Percentiles rank a stretch among this genome's conserved stretches.
Conservation (phyloP, 2,888 invertebrate genomes). For the Rhagonycha fulva region DNA sequence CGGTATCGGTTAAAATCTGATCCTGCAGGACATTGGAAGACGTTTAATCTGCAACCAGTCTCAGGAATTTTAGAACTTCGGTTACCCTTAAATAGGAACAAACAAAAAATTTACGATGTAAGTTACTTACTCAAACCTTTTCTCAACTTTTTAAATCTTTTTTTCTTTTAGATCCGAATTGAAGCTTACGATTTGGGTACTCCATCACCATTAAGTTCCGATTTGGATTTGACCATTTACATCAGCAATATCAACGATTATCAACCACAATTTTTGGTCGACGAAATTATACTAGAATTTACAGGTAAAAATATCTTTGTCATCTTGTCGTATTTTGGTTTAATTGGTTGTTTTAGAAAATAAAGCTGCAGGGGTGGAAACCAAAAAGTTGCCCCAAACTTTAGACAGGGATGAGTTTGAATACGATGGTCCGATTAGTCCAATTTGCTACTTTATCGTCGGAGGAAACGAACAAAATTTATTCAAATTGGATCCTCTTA, state of each 20-base stretch:
- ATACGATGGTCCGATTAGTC: conserved; percentile 74
- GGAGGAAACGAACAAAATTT: conserved; percentile 75
- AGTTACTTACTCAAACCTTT: conserved; percentile 27
- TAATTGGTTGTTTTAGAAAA: conserved; percentile 57
- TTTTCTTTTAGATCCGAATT: conserved; percentile 71
- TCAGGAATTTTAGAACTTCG: conserved; percentile 78
- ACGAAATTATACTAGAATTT: conserved; percentile 73
- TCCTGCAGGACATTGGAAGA: conserved; percentile 78
- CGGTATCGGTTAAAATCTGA: conserved; percentile 82
- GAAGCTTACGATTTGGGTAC: conserved; percentile 89
- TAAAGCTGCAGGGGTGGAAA: conserved; percentile 65
- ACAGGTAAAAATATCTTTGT: conserved; percentile 59
- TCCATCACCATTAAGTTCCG: conserved; percentile 85
- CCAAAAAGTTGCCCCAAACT: conserved; percentile 74
- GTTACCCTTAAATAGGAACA: conserved; percentile 76
- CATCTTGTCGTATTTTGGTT: neutral
- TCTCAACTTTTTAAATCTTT: neutral
- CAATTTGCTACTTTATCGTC: conserved; percentile 93
- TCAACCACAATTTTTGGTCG: conserved; percentile 81
- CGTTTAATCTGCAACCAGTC: conserved; percentile 79
- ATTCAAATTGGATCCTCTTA: conserved; percentile 73
- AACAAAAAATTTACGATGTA: conserved; percentile 87
- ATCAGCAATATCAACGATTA: conserved; percentile 89
- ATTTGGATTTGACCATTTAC: conserved; percentile 85
- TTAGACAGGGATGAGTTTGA: conserved; percentile 86